Evolutionary conservation across 2,113 vertebrate species (phyloP), one percentile per base, ranked within the genome.

Genomic region (Pomatostomus ruficeps): DNA sequence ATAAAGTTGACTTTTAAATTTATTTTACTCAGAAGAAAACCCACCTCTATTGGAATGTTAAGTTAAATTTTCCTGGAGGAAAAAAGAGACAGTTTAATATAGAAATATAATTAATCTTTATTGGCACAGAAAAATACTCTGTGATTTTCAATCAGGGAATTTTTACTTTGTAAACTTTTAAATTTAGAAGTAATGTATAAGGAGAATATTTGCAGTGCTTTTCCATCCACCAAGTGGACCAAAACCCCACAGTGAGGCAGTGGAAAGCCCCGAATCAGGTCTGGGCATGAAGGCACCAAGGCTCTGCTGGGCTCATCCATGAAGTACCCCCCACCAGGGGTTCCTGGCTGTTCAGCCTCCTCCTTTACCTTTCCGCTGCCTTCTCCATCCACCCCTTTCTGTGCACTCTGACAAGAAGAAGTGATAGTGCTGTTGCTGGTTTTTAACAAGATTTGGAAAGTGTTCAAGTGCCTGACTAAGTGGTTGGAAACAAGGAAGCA

Each of bases 401-500:
- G 36, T 18, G 28, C 48, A 22, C 74, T n/a, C 46, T 6, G 3
- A 92, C 40, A 42, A 85, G 73, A 46, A 91, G 76, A 66, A 78
- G 91, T n/a, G 62, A 93, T 95, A 90, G 67, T 4, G 5, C 36
- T 89, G 35, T 72, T 95, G 97, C 95, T 94, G 95, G 11, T 80
- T 95, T 95, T 84, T 92, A 92, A 89, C 79, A 96, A 91, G 81
- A 85, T 80, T 94, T 95, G 51, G 89, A 97, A 90, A 93, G 66
- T 19, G 0, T 91, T 95, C 90, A 79, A 86, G 70, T 83, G 75
- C 68, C 86, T 81, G 80, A 82, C 84, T 92, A 93, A 96, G 91
- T 96, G 91, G 93, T 85, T 91, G 94, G 88, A 92, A 89, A 94
- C 74, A 91, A 92, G 51, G 83, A 95, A 94, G 94, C 94, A 88